These are phyloP conservation scores for Aplysia californica DNA, from an alignment of 1,140 invertebrate genomes.

Conservation along the genomic window DNA sequence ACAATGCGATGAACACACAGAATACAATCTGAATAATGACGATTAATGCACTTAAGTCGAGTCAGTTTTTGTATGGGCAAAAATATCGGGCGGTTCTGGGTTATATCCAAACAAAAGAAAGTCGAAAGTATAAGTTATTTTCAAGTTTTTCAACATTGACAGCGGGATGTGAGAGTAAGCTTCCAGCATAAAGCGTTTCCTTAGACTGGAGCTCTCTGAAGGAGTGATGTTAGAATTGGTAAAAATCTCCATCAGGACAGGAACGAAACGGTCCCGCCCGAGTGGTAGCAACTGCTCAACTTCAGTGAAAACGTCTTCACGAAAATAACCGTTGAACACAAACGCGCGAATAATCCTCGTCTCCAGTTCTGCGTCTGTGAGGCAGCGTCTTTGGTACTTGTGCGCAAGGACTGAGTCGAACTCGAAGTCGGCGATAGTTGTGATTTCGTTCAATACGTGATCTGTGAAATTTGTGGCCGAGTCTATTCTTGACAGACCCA, in stretches of 20 bases:
- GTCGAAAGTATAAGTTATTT: conserved; percentile 4
- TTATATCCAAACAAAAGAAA: conserved; percentile 28
- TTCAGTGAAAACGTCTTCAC: neutral
- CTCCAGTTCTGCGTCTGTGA: conserved; percentile 3
- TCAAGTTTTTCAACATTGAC: neutral
- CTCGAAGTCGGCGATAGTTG: conserved; percentile 19
- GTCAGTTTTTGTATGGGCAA: conserved; percentile 3
- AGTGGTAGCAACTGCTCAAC: too few species aligned
- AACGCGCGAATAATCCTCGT: conserved; percentile 14
- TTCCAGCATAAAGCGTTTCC: neutral
- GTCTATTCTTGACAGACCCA: neutral
- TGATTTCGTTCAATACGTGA: conserved; percentile 3
- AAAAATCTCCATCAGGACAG: conserved; percentile 7
- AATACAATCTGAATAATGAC: too few species aligned
- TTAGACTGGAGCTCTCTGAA: neutral
- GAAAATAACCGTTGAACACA: conserved; percentile 24
- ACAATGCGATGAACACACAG: too few species aligned
- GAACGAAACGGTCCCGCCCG: neutral
- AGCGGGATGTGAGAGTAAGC: conserved; percentile 8
- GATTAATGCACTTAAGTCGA: too few species aligned
- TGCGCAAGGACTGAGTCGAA: neutral
- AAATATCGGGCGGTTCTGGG: conserved; percentile 23
- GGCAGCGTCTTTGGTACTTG: neutral
- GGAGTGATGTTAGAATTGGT: neutral
- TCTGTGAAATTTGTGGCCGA: neutral